phyloP scores from a whole-genome alignment of 2,888 invertebrate species.

The Piscicola geometra region DNA sequence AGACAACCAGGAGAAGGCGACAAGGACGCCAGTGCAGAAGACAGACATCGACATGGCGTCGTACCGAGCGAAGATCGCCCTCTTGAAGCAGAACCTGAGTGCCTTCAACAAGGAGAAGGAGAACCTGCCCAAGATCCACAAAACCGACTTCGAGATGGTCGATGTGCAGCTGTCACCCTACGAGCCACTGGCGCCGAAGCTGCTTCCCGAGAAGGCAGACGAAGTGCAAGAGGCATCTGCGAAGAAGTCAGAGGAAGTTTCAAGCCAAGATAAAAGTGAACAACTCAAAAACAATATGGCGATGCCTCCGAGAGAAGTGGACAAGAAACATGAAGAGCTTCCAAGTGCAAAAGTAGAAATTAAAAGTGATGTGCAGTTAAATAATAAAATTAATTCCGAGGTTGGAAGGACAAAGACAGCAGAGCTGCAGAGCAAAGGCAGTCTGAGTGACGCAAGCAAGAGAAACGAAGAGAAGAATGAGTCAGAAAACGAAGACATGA shows the following conservation, averaged over 20 bases:
- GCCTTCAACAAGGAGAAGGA: constrained; percentile 13
- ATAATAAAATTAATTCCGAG: too few relatives aligned
- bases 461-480: too few relatives aligned
- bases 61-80: not conserved
- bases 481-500: not conserved
- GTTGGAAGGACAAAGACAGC: not conserved
- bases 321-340: not conserved
- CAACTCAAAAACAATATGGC: not conserved
- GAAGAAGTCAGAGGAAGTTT: too few relatives aligned
- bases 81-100: not conserved
- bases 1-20: not conserved
- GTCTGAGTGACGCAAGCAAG: too few relatives aligned
- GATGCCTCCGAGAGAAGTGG: not conserved
- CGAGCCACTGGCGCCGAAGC: not conserved
- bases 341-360: not conserved
- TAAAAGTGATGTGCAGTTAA: too few relatives aligned
- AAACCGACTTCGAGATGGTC: not conserved
- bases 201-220: not conserved
- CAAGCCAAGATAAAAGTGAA: not conserved
- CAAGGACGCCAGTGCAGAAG: not conserved
- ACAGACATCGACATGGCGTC: not conserved
- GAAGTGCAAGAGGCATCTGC: not conserved
- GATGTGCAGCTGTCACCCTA: not conserved
- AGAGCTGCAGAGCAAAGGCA: not conserved
- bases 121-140: not conserved